Percentiles rank a stretch among this genome's conserved stretches.
phyloP scores from a whole-genome alignment of 1,140 invertebrate species.

The Meloidogyne chitwoodi region DNA sequence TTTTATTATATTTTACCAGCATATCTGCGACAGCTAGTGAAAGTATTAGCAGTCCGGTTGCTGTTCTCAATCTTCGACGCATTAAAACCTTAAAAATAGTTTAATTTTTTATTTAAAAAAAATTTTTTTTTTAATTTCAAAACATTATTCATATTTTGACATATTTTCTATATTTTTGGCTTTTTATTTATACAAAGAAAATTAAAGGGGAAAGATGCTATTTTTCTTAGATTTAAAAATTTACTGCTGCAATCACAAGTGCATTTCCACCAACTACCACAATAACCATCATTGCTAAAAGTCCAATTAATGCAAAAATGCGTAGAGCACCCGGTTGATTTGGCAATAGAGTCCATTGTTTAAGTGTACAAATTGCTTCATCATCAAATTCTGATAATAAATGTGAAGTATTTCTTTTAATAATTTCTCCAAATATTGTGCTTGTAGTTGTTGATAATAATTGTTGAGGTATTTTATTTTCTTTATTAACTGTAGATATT shows the following conservation, averaged over 20 bases:
- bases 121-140: background rate
- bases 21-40: conserved; percentile 80
- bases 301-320: conserved; percentile 60
- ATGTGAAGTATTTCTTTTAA: background rate
- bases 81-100: conserved; percentile 65
- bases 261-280: conserved; percentile 72
- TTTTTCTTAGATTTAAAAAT: background rate
- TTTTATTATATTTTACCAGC: conserved; percentile 70
- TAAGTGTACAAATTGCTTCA: conserved; percentile 44
- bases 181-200: too few species aligned
- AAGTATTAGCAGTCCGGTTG: conserved; percentile 79
- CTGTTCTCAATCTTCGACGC: conserved; percentile 78
- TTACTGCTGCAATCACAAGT: conserved; percentile 85
- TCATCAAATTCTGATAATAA: background rate
- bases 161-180: too few species aligned
- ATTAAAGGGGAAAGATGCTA: too few species aligned
- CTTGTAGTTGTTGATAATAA: background rate
- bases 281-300: conserved; percentile 56
- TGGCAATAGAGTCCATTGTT: conserved; percentile 52
- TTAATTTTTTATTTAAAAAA: background rate
- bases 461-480: background rate
- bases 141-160: background rate
- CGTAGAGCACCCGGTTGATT: conserved; percentile 56
- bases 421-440: background rate
- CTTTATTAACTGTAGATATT: background rate